phyloP scores from a whole-genome alignment of 2,113 vertebrate genomes.

The Eclectus roratus region DNA sequence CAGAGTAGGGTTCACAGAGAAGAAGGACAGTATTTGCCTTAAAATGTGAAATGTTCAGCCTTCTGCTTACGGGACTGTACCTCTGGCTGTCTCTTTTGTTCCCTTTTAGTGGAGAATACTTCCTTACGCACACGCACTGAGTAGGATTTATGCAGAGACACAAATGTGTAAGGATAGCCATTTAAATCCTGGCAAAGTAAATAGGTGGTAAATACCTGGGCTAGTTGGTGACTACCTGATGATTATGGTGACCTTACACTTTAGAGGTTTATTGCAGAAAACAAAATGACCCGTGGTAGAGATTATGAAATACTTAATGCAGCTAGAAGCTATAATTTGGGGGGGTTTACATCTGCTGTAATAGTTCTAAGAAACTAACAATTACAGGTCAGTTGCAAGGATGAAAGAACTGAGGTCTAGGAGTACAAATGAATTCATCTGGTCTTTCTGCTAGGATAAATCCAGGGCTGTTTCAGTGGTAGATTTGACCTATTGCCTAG shows the following conservation, averaged over 20 bases:
- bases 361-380: neutral
- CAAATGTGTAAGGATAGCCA: neutral
- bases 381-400: constrained; percentile 12
- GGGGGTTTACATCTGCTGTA: neutral
- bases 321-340: constrained; percentile 33
- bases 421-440: constrained; percentile 16
- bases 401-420: constrained; percentile 26
- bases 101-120: neutral
- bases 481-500: neutral
- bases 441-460: neutral
- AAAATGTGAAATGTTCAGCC: neutral
- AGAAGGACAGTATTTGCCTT: neutral
- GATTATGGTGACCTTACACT: neutral
- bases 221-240: neutral
- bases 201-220: neutral
- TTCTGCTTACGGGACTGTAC: neutral
- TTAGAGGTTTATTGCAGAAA: constrained; percentile 3
- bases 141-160: neutral
- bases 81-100: neutral
- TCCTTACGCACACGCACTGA: neutral
- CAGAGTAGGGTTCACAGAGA: neutral
- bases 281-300: constrained; percentile 25
- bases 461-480: neutral
- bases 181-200: neutral
- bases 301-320: constrained; percentile 26